A percentile compares a stretch with the other conserved stretches of the same genome.
These are phyloP conservation scores for Augochlora pura DNA, from an alignment of 1,140 invertebrate genomes.

Conservation along the genomic window DNA sequence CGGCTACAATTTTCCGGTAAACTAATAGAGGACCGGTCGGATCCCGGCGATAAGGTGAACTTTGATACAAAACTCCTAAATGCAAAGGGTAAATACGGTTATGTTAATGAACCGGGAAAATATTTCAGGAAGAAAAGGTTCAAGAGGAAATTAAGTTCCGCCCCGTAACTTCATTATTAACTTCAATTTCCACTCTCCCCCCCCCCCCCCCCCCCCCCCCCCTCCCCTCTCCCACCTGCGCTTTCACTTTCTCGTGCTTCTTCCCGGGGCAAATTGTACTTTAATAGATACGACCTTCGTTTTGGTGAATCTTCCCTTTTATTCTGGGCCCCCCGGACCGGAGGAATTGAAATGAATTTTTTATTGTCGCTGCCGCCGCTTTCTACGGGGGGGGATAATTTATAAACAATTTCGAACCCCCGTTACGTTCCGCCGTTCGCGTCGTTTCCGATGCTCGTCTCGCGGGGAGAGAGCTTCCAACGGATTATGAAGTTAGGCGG, in stretches of 20 bases:
- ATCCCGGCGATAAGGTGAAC: not conserved
- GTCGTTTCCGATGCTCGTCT: too few species aligned
- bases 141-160: slow-evolving; percentile 23
- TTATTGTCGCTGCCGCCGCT: too few species aligned
- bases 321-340: too few species aligned
- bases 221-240: too few species aligned
- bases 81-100: not conserved
- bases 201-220: too few species aligned
- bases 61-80: not conserved
- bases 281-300: slow-evolving; percentile 3
- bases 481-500: too few species aligned
- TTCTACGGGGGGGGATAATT: too few species aligned
- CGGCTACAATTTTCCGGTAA: not conserved
- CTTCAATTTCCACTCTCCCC: not conserved
- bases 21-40: not conserved
- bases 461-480: too few species aligned
- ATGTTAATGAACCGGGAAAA: slow-evolving; percentile 10
- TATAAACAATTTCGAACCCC: too few species aligned
- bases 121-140: slow-evolving; percentile 18
- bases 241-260: not conserved
- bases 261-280: not conserved
- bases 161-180: slow-evolving; percentile 3
- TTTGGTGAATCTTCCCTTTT: too few species aligned
- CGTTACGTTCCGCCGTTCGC: too few species aligned
- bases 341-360: too few species aligned